phyloP scores from a whole-genome alignment of 2,797 vertebrate species.

The Gallinago stenura region DNA sequence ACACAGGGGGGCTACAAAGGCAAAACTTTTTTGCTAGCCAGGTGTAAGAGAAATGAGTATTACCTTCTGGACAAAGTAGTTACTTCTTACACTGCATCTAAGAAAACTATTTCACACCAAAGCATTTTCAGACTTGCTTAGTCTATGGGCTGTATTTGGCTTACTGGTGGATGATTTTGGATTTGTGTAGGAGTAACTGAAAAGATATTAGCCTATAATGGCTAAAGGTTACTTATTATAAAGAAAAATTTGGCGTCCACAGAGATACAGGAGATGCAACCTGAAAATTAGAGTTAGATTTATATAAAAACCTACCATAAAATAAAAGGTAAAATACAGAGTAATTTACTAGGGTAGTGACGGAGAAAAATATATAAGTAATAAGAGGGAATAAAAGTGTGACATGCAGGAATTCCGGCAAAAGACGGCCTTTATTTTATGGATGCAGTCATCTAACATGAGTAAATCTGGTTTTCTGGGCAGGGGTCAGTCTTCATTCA shows the following conservation, averaged over 20 bases:
- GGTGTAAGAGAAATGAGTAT: neutral
- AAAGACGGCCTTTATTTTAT: conserved; percentile 21
- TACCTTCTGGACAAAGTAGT: neutral
- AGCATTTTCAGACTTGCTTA: neutral
- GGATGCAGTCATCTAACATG: neutral
- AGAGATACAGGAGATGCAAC: neutral
- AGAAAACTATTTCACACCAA: neutral
- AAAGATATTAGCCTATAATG: neutral
- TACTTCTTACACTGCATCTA: neutral
- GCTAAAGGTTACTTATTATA: neutral
- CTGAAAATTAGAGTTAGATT: neutral
- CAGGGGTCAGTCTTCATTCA: conserved; percentile 46
- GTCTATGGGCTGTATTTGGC: neutral
- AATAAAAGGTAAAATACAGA: neutral
- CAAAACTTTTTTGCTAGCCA: neutral
- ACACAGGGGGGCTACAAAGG: neutral
- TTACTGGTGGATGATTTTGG: neutral
- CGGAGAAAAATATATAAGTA: neutral
- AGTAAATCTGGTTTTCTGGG: conserved; percentile 22
- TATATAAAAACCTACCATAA: neutral
- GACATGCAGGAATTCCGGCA: neutral
- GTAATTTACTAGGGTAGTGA: neutral
- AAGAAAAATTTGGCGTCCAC: neutral
- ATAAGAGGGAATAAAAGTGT: neutral
- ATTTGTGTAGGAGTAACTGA: neutral